Percentiles rank a stretch among this genome's conserved stretches.
phyloP scores from a whole-genome alignment of 2,888 invertebrate species.

The Drosophila gaucha region DNA sequence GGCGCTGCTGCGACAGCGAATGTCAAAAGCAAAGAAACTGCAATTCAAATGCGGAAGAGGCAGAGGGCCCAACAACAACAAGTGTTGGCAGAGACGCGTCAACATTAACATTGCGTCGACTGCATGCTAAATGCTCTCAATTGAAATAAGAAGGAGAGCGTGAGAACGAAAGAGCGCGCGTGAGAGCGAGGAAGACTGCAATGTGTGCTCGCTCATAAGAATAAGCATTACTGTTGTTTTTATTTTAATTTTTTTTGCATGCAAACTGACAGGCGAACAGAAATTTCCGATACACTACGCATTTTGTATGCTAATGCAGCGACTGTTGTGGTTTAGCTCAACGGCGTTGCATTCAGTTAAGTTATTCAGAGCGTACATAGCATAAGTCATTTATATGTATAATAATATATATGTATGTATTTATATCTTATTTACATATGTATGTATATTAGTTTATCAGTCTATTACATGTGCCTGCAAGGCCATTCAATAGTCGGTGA shows the following conservation, averaged over 20 bases:
- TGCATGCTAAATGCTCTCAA: conserved; percentile 3
- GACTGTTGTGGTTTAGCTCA: too few species aligned
- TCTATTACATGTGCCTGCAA: not conserved
- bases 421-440: not conserved
- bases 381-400: too few species aligned
- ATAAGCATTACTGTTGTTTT: conserved; percentile 7
- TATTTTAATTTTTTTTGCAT: not conserved
- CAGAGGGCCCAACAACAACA: conserved; percentile 31
- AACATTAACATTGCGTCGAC: conserved; percentile 36
- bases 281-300: not conserved
- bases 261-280: not conserved
- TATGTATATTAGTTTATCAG: not conserved
- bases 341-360: too few species aligned
- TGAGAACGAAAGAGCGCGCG: conserved; percentile 1
- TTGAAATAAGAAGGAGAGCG: conserved; percentile 1
- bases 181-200: conserved; percentile 2
- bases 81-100: conserved; percentile 55
- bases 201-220: not conserved
- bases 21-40: conserved; percentile 42
- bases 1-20: conserved; percentile 24
- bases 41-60: conserved; percentile 49
- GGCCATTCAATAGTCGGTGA: conserved; percentile 1
- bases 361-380: too few species aligned
- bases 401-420: not conserved
- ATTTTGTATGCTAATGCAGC: not conserved